Evolutionary conservation across 1,140 invertebrate genomes (phyloP), one percentile per base, ranked within the genome.

Genomic region (Triops longicaudatus): DNA sequence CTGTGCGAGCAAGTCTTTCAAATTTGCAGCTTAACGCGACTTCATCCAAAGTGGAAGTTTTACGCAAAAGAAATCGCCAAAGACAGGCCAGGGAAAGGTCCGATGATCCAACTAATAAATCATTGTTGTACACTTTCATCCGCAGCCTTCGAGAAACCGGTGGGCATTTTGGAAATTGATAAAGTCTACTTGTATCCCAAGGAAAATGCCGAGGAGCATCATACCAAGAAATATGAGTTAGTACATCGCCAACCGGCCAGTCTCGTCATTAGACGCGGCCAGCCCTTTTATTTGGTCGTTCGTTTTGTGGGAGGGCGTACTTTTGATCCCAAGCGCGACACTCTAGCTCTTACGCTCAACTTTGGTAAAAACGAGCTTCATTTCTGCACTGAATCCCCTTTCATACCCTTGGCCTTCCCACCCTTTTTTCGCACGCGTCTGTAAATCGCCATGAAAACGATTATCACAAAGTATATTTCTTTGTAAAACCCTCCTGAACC

Each of bases 211-310:
- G 80, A 80, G 37, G 79, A 80, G 9, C 86, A 86, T 80, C 82
- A 82, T 71, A 86, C 86, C 6, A 78, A 80, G 14, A 81, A 82
- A 27, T 87, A 84, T 79, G 83, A 86, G 71, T 77, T 83, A 12
- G 76, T 83, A 22, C 80, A 82, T 6, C 79, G 81, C 12, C 76
- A 79, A 0, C 84, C 84, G 9, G 84, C 87, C 0, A 77, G 31
- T 72, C 79, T 85, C 7, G 85, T 92, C 43, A 83, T 91, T 3
- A 83, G 91, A 22, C 83, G 91, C n/a, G 91, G 90, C 0, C 86
- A 88, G 79, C 84, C 85, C 1, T 91, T 92, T 83, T 88, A 86
- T 76, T 82, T 90, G 0, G 87, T 87, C 3, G 81, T 91, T 0
- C 82, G 86, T 17, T 90, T 91, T 81, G 79, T 78, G 27, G 26